These are phyloP conservation scores for Hippoglossus stenolepis DNA, from an alignment of 2,113 vertebrate genomes.

Conservation along the genomic window DNA sequence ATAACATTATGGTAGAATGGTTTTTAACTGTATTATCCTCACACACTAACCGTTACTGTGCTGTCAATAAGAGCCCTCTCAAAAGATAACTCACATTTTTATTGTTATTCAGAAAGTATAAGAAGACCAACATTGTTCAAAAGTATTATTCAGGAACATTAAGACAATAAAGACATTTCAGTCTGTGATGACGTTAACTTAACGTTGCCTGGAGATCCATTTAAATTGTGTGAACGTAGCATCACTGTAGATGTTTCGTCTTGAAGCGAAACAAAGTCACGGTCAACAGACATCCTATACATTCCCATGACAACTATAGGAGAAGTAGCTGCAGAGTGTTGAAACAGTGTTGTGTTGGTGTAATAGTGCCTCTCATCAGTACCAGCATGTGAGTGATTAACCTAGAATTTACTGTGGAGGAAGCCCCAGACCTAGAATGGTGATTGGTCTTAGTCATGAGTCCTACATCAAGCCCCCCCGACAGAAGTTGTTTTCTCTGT, in stretches of 20 bases:
- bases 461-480: not conserved
- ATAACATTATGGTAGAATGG: too few relatives aligned
- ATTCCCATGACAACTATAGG: not conserved
- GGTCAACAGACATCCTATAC: constrained; percentile 22
- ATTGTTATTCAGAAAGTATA: too few relatives aligned
- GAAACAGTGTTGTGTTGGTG: constrained; percentile 52
- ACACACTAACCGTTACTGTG: not conserved
- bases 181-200: constrained; percentile 17
- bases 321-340: constrained; percentile 42
- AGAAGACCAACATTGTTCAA: too few relatives aligned
- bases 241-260: constrained; percentile 19
- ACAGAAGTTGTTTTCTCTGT: not conserved
- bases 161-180: constrained; percentile 11
- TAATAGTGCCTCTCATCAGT: constrained; percentile 57
- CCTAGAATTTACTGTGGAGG: constrained; percentile 27
- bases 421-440: constrained; percentile 17
- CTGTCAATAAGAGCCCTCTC: not conserved
- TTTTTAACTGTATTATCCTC: not conserved
- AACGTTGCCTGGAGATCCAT: constrained; percentile 16
- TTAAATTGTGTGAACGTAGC: constrained; percentile 23
- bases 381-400: constrained; percentile 52
- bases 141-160: constrained; percentile 5
- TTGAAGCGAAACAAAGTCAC: constrained; percentile 30
- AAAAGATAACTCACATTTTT: too few relatives aligned
- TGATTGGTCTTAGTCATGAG: constrained; percentile 13